Conservation (phyloP, 2,888 invertebrate species). For the Pyrrhosoma nymphula region DNA sequence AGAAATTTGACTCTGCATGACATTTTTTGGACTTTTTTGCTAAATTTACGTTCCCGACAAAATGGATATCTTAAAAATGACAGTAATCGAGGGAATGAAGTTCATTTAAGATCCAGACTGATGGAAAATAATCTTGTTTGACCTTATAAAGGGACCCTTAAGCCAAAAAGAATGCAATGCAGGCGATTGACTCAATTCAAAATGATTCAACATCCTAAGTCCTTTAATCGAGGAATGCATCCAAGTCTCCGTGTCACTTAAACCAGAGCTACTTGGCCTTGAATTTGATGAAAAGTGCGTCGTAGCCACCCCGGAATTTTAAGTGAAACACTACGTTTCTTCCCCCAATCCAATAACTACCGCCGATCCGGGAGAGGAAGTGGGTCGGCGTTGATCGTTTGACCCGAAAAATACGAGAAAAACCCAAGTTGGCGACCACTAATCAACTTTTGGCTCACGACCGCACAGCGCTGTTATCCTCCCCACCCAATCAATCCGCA, state of each 20-base stretch:
- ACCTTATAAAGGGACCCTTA: no score
- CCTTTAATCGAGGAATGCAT: neutral
- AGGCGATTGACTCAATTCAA: neutral
- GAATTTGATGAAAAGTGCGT: neutral
- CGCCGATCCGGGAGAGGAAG: neutral
- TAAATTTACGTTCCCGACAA: no score
- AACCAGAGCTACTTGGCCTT: neutral
- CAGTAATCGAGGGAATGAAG: no score
- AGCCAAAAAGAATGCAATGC: no score
- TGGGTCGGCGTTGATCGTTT: neutral
- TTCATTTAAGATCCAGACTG: no score
- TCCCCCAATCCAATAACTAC: neutral
- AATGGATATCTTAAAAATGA: no score
- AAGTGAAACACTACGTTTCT: neutral
- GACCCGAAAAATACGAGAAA: conserved; percentile 2
- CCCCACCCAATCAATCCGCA: neutral
- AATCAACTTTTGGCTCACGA: conserved; percentile 16
- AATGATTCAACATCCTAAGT: neutral
- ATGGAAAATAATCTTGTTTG: no score
- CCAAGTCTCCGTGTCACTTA: neutral
- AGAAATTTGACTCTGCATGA: no score
- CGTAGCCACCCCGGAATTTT: neutral
- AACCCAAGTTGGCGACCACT: neutral
- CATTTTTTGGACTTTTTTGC: no score
- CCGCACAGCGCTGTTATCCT: neutral